A percentile compares a stretch with the other conserved stretches of the same genome.
Evolutionary conservation across 2,113 vertebrate genomes (phyloP).

Genomic region (Hypomesus transpacificus): DNA sequence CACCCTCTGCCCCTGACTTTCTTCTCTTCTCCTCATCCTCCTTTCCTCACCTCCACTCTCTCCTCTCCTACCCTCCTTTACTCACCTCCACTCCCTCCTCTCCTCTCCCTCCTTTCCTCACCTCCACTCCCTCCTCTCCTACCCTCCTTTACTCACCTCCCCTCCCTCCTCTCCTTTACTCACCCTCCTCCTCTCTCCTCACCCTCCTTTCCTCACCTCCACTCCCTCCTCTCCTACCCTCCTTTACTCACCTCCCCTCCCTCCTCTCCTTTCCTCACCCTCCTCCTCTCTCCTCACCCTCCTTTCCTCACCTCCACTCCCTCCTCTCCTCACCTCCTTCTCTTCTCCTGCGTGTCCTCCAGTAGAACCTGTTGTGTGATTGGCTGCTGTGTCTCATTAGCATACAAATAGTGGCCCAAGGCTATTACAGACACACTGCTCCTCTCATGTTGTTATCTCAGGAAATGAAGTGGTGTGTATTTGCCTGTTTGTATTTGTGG

Average conservation of each 20-base stretch:
- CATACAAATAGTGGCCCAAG: constrained; percentile 34
- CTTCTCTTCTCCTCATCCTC: too few species aligned
- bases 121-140: not conserved
- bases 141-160: too few species aligned
- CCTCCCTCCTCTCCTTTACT: too few species aligned
- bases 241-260: not conserved
- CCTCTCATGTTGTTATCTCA: too few species aligned
- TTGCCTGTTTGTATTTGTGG: constrained; percentile 31
- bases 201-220: too few species aligned
- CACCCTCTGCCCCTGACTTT: not conserved
- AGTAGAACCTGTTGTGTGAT: not conserved
- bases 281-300: too few species aligned
- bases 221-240: constrained; percentile 10
- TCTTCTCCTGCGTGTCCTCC: not conserved
- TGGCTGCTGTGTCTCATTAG: constrained; percentile 21
- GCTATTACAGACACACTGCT: constrained; percentile 24
- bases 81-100: not conserved
- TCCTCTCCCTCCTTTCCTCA: not conserved
- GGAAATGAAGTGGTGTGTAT: constrained; percentile 1
- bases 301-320: too few species aligned
- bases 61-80: too few species aligned
- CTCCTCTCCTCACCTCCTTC: constrained; percentile 11
- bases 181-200: too few species aligned
- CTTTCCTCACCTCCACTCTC: too few species aligned
- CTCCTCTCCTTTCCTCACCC: too few species aligned